These are phyloP conservation scores for Peromyscus leucopus DNA, from an alignment of 2,113 vertebrate species.

Conservation along the genomic window DNA sequence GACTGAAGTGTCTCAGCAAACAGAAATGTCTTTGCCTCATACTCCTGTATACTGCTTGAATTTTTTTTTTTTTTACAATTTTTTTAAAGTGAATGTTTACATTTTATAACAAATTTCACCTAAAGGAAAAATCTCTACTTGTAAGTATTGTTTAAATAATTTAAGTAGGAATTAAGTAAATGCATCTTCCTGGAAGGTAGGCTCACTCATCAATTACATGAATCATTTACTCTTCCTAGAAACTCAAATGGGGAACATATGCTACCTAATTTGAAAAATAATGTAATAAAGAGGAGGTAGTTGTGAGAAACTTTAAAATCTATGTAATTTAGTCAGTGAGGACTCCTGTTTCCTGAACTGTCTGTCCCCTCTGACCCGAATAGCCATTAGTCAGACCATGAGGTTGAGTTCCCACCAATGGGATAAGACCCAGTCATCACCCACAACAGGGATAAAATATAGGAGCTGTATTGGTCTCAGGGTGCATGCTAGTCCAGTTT, in stretches of 20 bases:
- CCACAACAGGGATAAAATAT: not conserved
- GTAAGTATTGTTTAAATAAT: not conserved
- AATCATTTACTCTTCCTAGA: not conserved
- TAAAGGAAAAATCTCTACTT: not conserved
- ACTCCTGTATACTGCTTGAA: not conserved
- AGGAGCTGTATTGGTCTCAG: too few species aligned
- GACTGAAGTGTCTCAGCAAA: not conserved
- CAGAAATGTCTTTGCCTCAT: not conserved
- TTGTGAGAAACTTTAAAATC: not conserved
- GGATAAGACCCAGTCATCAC: not conserved
- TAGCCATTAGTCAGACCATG: not conserved
- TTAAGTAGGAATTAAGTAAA: not conserved
- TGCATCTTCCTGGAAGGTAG: not conserved
- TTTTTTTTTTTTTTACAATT: not conserved
- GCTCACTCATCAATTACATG: not conserved
- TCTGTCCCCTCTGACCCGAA: not conserved
- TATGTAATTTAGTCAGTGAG: not conserved
- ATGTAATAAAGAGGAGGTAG: not conserved
- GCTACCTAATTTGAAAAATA: not conserved
- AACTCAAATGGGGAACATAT: not conserved
- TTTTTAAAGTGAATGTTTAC: not conserved
- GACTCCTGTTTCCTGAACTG: not conserved
- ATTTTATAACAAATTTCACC: not conserved
- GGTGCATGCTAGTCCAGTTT: not conserved
- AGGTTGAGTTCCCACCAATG: not conserved